Conservation (phyloP, 2,113 vertebrate genomes). For the Notothenia coriiceps region DNA sequence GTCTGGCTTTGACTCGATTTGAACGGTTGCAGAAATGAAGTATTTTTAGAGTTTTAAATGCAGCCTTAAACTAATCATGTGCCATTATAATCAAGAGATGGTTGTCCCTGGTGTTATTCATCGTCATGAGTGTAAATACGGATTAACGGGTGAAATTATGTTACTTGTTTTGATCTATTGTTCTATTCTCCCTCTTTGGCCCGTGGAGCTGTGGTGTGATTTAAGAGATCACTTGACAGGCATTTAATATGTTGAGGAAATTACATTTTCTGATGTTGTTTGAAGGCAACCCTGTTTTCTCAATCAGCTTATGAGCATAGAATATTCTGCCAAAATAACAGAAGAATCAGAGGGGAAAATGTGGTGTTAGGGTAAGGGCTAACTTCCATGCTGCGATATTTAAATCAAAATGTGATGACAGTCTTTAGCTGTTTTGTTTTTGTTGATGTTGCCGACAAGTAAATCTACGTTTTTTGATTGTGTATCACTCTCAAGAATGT, state of each 20-base stretch:
- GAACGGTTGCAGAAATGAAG: conserved; percentile 35
- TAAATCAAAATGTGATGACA: background rate
- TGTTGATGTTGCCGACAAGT: background rate
- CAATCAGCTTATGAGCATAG: background rate
- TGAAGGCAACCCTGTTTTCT: background rate
- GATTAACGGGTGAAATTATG: background rate
- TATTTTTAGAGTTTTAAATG: conserved; percentile 49
- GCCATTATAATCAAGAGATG: conserved; percentile 22
- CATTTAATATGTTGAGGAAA: background rate
- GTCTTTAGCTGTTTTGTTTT: background rate
- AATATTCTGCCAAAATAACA: background rate
- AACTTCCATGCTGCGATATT: background rate
- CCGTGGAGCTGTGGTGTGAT: background rate
- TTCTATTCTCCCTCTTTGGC: background rate
- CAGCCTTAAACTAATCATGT: conserved; percentile 25
- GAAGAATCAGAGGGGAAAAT: background rate
- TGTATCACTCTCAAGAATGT: background rate
- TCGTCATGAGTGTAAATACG: conserved; percentile 10
- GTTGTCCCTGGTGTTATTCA: conserved; percentile 12
- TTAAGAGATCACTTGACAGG: background rate
- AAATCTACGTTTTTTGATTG: too few species aligned
- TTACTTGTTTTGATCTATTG: background rate
- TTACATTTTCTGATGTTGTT: background rate
- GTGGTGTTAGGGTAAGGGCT: too few species aligned
- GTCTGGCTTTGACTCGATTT: conserved; percentile 44